Evolutionary conservation across 2,113 vertebrate genomes (phyloP).

Genomic region (Haemorhous mexicanus): DNA sequence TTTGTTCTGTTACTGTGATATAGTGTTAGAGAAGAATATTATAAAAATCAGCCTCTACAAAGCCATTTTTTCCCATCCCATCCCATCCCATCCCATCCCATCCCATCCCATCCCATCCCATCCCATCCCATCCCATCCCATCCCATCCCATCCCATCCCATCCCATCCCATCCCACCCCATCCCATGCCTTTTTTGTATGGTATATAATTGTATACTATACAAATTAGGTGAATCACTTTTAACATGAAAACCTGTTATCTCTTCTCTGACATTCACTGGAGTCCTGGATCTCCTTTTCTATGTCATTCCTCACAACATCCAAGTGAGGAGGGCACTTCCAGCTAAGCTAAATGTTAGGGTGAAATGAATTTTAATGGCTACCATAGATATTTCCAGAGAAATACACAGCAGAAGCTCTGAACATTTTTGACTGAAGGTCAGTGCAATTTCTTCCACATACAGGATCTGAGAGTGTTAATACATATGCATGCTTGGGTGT

Average conservation of each 20-base stretch:
- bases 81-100: neutral
- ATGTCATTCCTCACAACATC: neutral
- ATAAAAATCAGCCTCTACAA: neutral
- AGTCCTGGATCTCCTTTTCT: neutral
- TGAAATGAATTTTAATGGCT: neutral
- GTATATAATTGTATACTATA: neutral
- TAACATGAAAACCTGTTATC: neutral
- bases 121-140: neutral
- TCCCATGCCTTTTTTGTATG: neutral
- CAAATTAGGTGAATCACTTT: neutral
- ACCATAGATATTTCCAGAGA: neutral
- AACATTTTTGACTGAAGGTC: neutral
- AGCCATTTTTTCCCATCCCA: neutral
- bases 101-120: neutral
- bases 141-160: no score
- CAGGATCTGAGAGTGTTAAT: neutral
- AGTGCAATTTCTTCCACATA: neutral
- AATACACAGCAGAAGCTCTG: neutral
- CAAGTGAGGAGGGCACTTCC: neutral
- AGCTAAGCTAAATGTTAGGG: neutral
- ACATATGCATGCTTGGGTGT: rapidly evolving
- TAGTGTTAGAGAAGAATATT: neutral
- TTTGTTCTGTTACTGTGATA: neutral
- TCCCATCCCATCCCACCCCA: neutral
- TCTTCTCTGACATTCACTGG: neutral